Evolutionary conservation across 92 coral and sea anemone genomes (phyloP).

Genomic region (Umimayanthus kanabou): DNA sequence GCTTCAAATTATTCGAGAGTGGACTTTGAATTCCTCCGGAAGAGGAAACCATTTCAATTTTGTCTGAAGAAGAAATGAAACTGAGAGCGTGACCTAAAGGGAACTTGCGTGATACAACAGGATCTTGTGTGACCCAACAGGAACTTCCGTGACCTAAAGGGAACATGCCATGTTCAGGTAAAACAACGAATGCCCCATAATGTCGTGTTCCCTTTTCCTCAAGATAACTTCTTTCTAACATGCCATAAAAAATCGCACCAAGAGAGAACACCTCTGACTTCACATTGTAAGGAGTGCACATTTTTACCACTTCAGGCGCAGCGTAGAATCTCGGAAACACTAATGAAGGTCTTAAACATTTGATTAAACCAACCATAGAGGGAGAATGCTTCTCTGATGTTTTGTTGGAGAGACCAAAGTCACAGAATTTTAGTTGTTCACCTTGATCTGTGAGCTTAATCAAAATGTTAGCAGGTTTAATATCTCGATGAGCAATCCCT

Average conservation of each 20-base stretch:
- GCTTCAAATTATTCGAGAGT: neutral
- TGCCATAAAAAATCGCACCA: constrained; percentile 10
- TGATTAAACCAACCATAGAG: neutral
- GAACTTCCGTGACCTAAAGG: neutral
- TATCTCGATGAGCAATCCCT: neutral
- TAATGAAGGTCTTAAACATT: neutral
- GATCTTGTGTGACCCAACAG: too few relatives aligned
- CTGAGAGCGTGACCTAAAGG: neutral
- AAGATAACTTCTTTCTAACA: constrained; percentile 1
- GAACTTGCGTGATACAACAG: neutral
- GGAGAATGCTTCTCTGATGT: neutral
- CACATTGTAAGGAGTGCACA: neutral
- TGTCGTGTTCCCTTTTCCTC: neutral
- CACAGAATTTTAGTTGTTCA: neutral
- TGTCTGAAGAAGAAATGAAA: neutral
- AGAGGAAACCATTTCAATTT: neutral
- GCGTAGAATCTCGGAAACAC: neutral
- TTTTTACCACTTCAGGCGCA: neutral
- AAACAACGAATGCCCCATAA: neutral
- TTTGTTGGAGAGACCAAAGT: neutral
- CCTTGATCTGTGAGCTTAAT: neutral
- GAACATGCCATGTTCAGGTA: neutral
- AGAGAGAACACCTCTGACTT: constrained; percentile 12
- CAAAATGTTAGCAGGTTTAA: neutral
- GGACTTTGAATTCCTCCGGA: neutral